A percentile compares a stretch with the other conserved stretches of the same genome.
Evolutionary conservation across 2,888 invertebrate species (phyloP).

Genomic region (Ophion costatus): DNA sequence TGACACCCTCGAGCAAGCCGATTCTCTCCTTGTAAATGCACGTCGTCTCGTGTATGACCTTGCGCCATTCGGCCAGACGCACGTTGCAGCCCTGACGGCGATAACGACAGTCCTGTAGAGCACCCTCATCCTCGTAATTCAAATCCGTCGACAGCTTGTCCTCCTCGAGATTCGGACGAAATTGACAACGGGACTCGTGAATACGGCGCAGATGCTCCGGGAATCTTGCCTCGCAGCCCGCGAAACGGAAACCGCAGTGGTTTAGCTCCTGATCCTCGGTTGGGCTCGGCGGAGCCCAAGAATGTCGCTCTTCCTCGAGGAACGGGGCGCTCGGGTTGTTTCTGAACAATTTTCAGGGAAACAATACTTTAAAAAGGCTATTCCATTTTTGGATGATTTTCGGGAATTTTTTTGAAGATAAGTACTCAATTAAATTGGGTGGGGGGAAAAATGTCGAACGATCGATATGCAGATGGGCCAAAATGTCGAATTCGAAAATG

Average conservation of each 20-base stretch:
- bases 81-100: slow-evolving; percentile 75
- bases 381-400: no score
- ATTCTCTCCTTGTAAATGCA: slow-evolving; percentile 74
- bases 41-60: slow-evolving; percentile 73
- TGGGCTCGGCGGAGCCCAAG: slow-evolving; percentile 64
- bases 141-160: slow-evolving; percentile 75
- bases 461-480: no score
- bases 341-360: slow-evolving; percentile 2
- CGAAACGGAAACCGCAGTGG: slow-evolving; percentile 72
- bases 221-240: slow-evolving; percentile 76
- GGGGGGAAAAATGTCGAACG: no score
- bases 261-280: slow-evolving; percentile 70
- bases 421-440: no score
- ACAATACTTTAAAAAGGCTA: no score
- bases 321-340: slow-evolving; percentile 75
- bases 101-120: slow-evolving; percentile 73
- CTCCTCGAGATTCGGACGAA: slow-evolving; percentile 76
- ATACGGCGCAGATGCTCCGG: slow-evolving; percentile 66
- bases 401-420: no score
- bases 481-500: no score
- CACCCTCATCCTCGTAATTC: slow-evolving; percentile 61
- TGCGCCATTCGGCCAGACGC: slow-evolving; percentile 73
- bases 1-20: slow-evolving; percentile 69
- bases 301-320: slow-evolving; percentile 69
- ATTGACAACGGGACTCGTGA: slow-evolving; percentile 75